These are phyloP conservation scores for Chydorus sphaericus DNA, from an alignment of 2,888 invertebrate genomes.

Conservation along the genomic window DNA sequence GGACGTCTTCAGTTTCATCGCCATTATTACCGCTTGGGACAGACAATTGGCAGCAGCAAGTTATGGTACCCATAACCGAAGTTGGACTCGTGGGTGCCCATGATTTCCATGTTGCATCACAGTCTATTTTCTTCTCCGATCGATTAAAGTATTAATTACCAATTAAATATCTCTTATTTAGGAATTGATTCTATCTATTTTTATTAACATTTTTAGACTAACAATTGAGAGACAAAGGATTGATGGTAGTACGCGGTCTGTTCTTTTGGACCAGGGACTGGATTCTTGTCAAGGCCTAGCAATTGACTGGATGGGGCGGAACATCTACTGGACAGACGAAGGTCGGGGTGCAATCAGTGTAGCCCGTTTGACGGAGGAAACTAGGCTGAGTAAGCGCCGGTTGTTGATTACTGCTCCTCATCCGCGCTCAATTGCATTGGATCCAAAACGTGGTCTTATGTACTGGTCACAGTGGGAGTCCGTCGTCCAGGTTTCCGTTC, in stretches of 20 bases:
- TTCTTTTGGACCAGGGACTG: conserved; percentile 41
- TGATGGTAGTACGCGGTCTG: conserved; percentile 41
- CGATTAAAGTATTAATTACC: conserved; percentile 32
- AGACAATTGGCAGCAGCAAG: conserved; percentile 30
- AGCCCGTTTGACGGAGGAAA: conserved; percentile 38
- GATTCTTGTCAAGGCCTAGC: conserved; percentile 58
- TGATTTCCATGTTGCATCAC: conserved; percentile 47
- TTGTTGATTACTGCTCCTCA: conserved; percentile 41
- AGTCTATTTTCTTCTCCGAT: conserved; percentile 49
- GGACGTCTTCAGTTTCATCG: neutral
- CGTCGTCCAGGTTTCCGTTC: conserved; percentile 26
- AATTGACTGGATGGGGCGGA: conserved; percentile 66
- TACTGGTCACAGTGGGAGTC: conserved; percentile 61
- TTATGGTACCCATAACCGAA: conserved; percentile 53
- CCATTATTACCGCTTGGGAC: conserved; percentile 1
- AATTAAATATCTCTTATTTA: conserved; percentile 22
- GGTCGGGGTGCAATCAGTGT: conserved; percentile 51
- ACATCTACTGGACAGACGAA: conserved; percentile 73
- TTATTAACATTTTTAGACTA: conserved; percentile 29
- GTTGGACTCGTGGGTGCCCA: conserved; percentile 47
- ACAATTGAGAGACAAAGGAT: conserved; percentile 48
- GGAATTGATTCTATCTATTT: conserved; percentile 1
- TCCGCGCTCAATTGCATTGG: conserved; percentile 51
- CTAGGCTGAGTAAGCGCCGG: conserved; percentile 30
- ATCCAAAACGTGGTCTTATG: conserved; percentile 52